These are phyloP conservation scores for Sceliomorpha sp. DNA, from an alignment of 2,888 invertebrate species.

Conservation along the genomic window DNA sequence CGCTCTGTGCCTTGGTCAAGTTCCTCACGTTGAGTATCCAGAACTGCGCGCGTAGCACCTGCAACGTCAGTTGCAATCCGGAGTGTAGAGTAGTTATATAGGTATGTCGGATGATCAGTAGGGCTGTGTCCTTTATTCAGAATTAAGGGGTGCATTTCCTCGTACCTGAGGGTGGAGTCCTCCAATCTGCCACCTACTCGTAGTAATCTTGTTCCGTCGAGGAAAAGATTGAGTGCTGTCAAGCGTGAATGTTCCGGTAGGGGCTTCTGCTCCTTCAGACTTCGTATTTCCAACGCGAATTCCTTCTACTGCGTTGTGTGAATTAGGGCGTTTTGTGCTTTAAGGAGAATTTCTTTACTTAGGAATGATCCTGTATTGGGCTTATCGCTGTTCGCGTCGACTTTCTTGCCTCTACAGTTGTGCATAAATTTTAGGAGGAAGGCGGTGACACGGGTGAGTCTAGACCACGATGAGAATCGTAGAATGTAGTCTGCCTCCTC, in stretches of 20 bases:
- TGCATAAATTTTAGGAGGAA: not conserved
- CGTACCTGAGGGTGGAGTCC: too few species aligned
- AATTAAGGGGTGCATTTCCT: too few species aligned
- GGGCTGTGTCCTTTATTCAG: not conserved
- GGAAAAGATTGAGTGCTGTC: not conserved
- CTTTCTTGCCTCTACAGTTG: not conserved
- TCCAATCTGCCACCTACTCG: too few species aligned
- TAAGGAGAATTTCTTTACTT: not conserved
- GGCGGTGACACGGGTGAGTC: not conserved
- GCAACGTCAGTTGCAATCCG: not conserved
- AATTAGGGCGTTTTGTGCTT: not conserved
- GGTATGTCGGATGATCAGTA: not conserved
- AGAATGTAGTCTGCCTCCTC: not conserved
- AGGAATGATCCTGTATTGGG: not conserved
- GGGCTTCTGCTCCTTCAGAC: too few species aligned
- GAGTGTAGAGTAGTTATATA: not conserved
- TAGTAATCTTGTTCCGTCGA: not conserved
- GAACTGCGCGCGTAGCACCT: not conserved
- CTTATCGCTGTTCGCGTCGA: too few species aligned
- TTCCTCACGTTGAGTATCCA: not conserved
- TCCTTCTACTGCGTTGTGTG: too few species aligned
- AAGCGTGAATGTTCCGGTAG: too few species aligned
- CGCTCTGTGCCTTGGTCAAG: not conserved
- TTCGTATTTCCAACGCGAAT: too few species aligned
- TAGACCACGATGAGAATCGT: not conserved